Base-by-base conservation (phyloP, 2,113 vertebrate genomes). In the Labeo rohita region DNA sequence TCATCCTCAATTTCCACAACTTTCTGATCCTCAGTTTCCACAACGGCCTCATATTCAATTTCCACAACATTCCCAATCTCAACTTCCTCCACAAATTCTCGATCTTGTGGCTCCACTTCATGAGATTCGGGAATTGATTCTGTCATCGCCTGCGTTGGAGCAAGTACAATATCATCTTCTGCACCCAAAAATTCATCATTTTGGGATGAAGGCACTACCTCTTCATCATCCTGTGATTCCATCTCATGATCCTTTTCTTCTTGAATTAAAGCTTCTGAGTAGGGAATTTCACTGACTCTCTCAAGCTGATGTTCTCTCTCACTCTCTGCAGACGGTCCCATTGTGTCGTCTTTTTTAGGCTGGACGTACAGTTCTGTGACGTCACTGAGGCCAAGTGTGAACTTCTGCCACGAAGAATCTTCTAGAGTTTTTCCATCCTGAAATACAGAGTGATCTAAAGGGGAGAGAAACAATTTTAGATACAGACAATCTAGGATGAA, bases 321-420 rank as follows among this genome's bases (percentile, higher is more conserved):
- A 0, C 12, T 18, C 36, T 72, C 78, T 34, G 9, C 28, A 81
- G 10, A 36, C 7, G 16, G 86, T 59, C 61, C 84, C 36, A 86
- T 68, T 56, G 89, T 90, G 65, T 93, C 92, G 56, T 91, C 83
- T 21, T 85, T 88, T 9, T 70, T 83, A 12, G 28, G 18, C 9
- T 90, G 91, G 8, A 84, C 43, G 16, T 92, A 94, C 15, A 95
- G 92, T 8, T 92, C 90, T 0, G 86, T 79, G 72, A 92, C 54
- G 59, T 90, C 89, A 65, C 86, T 94, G 6, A 93, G 78, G 39
- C 90, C 90, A 50, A 93, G 87, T 9, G 93, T 92, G 84, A 94
- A 92, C 56, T 92, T 92, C 15, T 86, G 87, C 79, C 43, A 52
- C 11, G 86, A 15, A 0, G 90, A 92, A 36, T 93, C 91, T 75